A percentile compares a stretch with the other conserved stretches of the same genome.
phyloP scores from a whole-genome alignment of 1,140 invertebrate species.

The Euura saliciscinereae region DNA sequence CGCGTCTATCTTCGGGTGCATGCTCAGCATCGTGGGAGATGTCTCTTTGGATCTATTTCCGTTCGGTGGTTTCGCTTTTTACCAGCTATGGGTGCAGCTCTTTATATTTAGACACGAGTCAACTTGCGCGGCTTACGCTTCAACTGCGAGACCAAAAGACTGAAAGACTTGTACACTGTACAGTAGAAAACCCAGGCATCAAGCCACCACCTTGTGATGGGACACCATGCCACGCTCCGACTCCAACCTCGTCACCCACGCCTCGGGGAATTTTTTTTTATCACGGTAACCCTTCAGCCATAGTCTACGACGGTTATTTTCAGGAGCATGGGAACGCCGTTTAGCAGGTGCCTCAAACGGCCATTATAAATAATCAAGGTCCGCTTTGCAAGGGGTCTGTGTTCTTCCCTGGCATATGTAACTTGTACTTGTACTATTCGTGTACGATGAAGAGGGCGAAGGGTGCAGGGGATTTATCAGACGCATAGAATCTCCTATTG shows the following conservation, averaged over 20 bases:
- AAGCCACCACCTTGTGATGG: not conserved
- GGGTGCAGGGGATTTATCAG: too few species aligned
- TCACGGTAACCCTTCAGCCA: not conserved
- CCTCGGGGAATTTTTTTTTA: not conserved
- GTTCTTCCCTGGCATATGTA: not conserved
- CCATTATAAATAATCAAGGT: constrained; percentile 7
- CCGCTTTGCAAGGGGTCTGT: constrained; percentile 1
- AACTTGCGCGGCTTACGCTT: not conserved
- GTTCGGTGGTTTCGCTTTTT: constrained; percentile 3
- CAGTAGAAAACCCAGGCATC: not conserved
- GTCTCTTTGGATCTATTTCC: constrained; percentile 2
- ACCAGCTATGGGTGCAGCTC: constrained; percentile 1
- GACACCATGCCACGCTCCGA: not conserved
- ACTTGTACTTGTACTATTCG: too few species aligned
- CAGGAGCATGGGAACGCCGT: not conserved
- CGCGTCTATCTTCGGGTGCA: too few species aligned
- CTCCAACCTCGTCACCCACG: not conserved
- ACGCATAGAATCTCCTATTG: too few species aligned
- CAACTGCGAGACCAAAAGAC: not conserved
- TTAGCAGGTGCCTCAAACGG: constrained; percentile 4
- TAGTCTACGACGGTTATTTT: not conserved
- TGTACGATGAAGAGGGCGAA: too few species aligned
- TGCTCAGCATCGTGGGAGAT: too few species aligned
- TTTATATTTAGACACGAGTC: not conserved
- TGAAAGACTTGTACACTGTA: too few species aligned